Evolutionary conservation across 2,113 vertebrate genomes (phyloP), one percentile per base, ranked within the genome.

Genomic region (Pedetes capensis): DNA sequence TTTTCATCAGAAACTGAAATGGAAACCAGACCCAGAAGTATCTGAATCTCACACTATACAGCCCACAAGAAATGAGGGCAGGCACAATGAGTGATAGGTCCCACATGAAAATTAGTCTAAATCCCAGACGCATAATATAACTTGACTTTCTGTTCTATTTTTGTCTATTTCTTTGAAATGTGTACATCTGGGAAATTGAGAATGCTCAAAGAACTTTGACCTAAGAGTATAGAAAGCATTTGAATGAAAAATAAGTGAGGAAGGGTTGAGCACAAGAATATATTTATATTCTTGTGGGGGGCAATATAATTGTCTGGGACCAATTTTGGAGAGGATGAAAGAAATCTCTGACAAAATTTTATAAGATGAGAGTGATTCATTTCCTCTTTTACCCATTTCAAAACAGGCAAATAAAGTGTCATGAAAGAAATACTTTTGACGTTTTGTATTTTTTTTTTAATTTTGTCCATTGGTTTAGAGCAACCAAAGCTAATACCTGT

Each of bases 1-100:
- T 95, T 94, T 94, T 82, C 34, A 44, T 44, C 34, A 89, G 63
- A 91, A 90, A 69, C 22, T 86, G 25, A 47, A 95, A 89, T 55
- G 72, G 63, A 86, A 88, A 95, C 23, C 12, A 42, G 72, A 88
- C 11, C 83, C 20, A 23, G 44, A 82, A 72, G 20, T 10, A 10
- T 69, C 51, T 42, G 47, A 72, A 49, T 61, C n/a, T 59, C 61
- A 74, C 72, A 49, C 83, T 92, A n/a, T 53, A 66, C n/a, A 61
- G 86, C 59, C n/a, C 42, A 71, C 59, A 71, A n/a, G 34, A 76
- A 96, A 92, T 0, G 5, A 75, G 53, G 75, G n/a, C 63, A 92
- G 80, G 80, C 80, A 69, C 37, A 51, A 17, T 79, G 63, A 93
- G 37, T 22, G 4, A 13, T 22, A 14, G 23, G 29, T 34, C 27